Evolutionary conservation across 2,797 vertebrate species (phyloP).

Genomic region (Ptychadena robeensis): DNA sequence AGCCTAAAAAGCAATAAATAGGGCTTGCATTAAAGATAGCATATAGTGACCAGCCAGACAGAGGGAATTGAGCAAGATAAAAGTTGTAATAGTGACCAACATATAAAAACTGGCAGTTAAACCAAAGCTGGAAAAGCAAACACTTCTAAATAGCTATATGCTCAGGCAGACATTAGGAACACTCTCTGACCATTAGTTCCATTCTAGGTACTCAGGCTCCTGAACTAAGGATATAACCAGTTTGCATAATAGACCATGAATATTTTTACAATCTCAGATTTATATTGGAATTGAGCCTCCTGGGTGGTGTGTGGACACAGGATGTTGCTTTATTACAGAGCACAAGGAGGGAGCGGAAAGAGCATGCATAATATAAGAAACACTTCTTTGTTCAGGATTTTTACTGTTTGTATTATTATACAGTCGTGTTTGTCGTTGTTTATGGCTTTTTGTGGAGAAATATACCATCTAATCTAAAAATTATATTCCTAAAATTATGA

Average conservation of each 20-base stretch:
- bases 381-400: slow-evolving; percentile 25
- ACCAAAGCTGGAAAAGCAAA: not conserved
- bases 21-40: not conserved
- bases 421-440: not conserved
- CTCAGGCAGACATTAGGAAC: slow-evolving; percentile 46
- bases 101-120: not conserved
- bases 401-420: not conserved
- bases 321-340: slow-evolving; percentile 58
- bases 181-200: slow-evolving; percentile 66
- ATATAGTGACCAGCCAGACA: not conserved
- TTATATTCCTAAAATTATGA: too few species aligned
- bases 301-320: slow-evolving; percentile 44
- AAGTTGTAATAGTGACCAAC: slow-evolving; percentile 5
- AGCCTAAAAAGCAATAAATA: too few species aligned
- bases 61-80: not conserved
- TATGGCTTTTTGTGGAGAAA: not conserved
- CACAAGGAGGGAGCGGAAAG: slow-evolving; percentile 38
- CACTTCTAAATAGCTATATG: slow-evolving; percentile 9
- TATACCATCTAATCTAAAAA: not conserved
- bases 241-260: slow-evolving; percentile 77
- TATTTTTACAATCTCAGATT: slow-evolving; percentile 77
- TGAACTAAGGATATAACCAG: slow-evolving; percentile 76
- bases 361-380: slow-evolving; percentile 50
- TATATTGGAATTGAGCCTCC: slow-evolving; percentile 69
- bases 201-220: slow-evolving; percentile 69